Conservation (phyloP, 2,888 invertebrate species). For the Apodemia duryi region DNA sequence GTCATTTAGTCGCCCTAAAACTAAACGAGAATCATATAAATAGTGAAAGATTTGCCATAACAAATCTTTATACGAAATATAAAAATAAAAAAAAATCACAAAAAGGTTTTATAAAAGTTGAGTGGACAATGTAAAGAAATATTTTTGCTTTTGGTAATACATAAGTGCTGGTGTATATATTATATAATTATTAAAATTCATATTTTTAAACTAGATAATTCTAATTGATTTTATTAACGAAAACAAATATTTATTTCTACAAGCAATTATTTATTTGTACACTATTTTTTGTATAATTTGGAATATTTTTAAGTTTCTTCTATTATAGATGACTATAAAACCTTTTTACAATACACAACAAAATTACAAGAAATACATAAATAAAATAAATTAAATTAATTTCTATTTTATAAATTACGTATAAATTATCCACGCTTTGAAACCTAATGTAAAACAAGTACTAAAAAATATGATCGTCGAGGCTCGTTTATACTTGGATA, state of each 20-base stretch:
- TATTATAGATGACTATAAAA: slow-evolving; percentile 25
- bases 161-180: neutral
- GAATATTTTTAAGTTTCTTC: neutral
- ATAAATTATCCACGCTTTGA: slow-evolving; percentile 1
- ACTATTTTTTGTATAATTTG: neutral
- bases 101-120: slow-evolving; percentile 24
- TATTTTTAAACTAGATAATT: slow-evolving; percentile 1
- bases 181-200: slow-evolving; percentile 19
- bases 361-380: slow-evolving; percentile 17
- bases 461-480: neutral
- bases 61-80: slow-evolving; percentile 18
- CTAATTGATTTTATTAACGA: slow-evolving; percentile 14
- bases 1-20: slow-evolving; percentile 79
- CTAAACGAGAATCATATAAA: slow-evolving; percentile 76
- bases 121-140: neutral
- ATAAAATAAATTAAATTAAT: neutral
- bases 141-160: neutral
- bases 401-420: neutral
- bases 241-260: neutral
- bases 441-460: neutral
- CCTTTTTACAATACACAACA: slow-evolving; percentile 39
- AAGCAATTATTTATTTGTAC: neutral
- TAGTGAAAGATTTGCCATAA: slow-evolving; percentile 18
- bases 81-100: slow-evolving; percentile 22
- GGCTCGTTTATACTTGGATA: slow-evolving; percentile 3